Conservation (phyloP, 1,140 invertebrate species). For the Philaenus spumarius region DNA sequence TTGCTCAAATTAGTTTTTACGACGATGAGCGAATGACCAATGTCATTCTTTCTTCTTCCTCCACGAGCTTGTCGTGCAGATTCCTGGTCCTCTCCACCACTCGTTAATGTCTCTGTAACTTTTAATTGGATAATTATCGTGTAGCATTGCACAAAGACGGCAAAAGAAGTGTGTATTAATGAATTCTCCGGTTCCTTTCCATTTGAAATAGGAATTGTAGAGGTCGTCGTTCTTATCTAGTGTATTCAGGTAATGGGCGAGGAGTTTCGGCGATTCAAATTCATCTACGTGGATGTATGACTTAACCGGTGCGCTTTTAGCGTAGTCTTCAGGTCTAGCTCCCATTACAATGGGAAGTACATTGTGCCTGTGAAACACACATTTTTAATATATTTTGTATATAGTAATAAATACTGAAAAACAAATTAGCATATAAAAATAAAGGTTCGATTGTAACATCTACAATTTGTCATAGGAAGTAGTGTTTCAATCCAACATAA, state of each 20-base stretch:
- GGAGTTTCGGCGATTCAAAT: conserved; percentile 73
- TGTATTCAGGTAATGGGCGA: conserved; percentile 78
- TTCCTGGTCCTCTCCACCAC: conserved; percentile 74
- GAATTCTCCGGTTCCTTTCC: conserved; percentile 87
- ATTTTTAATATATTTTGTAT: no score
- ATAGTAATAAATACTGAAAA: no score
- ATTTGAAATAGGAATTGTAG: conserved; percentile 89
- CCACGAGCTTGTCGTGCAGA: conserved; percentile 48
- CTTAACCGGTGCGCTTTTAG: conserved; percentile 73
- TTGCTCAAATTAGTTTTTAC: neutral
- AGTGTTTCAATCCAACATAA: no score
- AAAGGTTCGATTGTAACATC: no score
- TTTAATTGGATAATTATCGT: conserved; percentile 58
- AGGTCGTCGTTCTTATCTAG: conserved; percentile 78
- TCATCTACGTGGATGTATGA: conserved; percentile 94
- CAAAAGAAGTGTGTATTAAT: conserved; percentile 96
- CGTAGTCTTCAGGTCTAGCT: conserved; percentile 83
- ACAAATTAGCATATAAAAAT: no score
- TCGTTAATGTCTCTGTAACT: conserved; percentile 77
- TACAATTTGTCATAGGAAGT: no score
- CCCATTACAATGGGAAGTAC: conserved; percentile 95
- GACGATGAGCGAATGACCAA: neutral
- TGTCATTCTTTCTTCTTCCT: conserved; percentile 19
- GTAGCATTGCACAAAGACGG: conserved; percentile 83
- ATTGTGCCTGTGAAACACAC: conserved; percentile 68